These are phyloP conservation scores for Aporophyla nigra DNA, from an alignment of 2,888 invertebrate genomes.

Conservation along the genomic window DNA sequence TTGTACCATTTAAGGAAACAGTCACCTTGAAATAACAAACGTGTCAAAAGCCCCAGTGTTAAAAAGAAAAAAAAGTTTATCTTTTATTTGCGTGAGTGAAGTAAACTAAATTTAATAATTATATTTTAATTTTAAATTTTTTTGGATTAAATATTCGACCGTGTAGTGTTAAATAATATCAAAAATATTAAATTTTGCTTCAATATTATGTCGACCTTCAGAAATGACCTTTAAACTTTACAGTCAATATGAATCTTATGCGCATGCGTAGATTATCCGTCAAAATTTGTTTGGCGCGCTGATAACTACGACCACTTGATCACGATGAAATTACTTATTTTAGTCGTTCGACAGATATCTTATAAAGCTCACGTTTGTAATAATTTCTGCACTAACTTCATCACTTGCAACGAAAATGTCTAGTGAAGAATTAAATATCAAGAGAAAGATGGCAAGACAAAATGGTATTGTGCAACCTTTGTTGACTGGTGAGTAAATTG, in stretches of 20 bases:
- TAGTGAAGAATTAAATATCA: conserved; percentile 77
- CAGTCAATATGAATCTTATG: conserved; percentile 79
- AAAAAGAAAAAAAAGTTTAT: not conserved
- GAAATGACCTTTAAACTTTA: conserved; percentile 78
- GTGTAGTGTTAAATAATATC: not conserved
- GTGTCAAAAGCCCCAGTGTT: conserved; percentile 10
- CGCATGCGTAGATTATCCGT: conserved; percentile 84
- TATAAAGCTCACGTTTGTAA: conserved; percentile 78
- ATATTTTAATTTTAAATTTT: not conserved
- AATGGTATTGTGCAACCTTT: conserved; percentile 97
- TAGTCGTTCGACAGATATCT: conserved; percentile 84
- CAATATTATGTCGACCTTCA: conserved; percentile 76
- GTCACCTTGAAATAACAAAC: too few species aligned
- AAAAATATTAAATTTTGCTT: conserved; percentile 7
- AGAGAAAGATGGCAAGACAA: conserved; percentile 91
- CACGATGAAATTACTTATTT: conserved; percentile 87
- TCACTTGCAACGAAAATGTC: conserved; percentile 81
- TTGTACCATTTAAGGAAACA: not conserved
- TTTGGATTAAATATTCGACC: not conserved
- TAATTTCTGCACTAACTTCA: conserved; percentile 62
- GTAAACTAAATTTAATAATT: not conserved
- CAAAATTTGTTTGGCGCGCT: conserved; percentile 88
- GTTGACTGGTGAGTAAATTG: conserved; percentile 93
- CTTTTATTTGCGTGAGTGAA: conserved; percentile 2
- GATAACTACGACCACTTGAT: conserved; percentile 81